Conservation (phyloP, 2,113 vertebrate species). For the Gasterosteus aculeatus region DNA sequence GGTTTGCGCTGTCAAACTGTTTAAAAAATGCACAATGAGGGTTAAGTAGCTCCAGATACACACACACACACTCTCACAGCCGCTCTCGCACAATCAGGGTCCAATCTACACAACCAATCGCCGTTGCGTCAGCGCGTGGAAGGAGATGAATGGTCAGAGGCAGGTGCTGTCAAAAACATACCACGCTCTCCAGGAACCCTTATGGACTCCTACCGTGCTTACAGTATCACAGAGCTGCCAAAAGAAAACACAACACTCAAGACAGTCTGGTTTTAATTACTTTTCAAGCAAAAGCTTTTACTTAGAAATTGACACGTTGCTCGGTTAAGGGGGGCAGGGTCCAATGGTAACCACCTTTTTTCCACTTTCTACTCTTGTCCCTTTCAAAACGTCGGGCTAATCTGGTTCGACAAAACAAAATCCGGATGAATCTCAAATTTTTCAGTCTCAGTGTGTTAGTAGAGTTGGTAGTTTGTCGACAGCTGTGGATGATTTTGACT, state of each 20-base stretch:
- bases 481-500: slow-evolving; percentile 55
- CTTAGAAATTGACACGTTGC: slow-evolving; percentile 41
- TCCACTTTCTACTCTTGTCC: slow-evolving; percentile 34
- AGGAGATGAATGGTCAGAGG: slow-evolving; percentile 22
- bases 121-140: slow-evolving; percentile 16
- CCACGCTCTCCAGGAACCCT: slow-evolving; percentile 1
- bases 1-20: slow-evolving; percentile 43
- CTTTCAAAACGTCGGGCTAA: not conserved
- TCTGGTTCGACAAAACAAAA: slow-evolving; percentile 6
- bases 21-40: slow-evolving; percentile 42
- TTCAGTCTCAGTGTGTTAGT: slow-evolving; percentile 13
- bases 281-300: slow-evolving; percentile 28
- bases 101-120: slow-evolving; percentile 27
- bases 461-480: slow-evolving; percentile 10
- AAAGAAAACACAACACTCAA: slow-evolving; percentile 34
- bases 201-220: slow-evolving; percentile 10
- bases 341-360: slow-evolving; percentile 31
- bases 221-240: slow-evolving; percentile 9
- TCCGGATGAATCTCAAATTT: slow-evolving; percentile 20
- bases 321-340: not conserved
- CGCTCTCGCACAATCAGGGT: not conserved
- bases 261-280: slow-evolving; percentile 25
- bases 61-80: slow-evolving; percentile 10
- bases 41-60: slow-evolving; percentile 22
- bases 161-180: slow-evolving; percentile 41